Evolutionary conservation across 2,797 vertebrate species (phyloP).

Genomic region (Manis javanica): DNA sequence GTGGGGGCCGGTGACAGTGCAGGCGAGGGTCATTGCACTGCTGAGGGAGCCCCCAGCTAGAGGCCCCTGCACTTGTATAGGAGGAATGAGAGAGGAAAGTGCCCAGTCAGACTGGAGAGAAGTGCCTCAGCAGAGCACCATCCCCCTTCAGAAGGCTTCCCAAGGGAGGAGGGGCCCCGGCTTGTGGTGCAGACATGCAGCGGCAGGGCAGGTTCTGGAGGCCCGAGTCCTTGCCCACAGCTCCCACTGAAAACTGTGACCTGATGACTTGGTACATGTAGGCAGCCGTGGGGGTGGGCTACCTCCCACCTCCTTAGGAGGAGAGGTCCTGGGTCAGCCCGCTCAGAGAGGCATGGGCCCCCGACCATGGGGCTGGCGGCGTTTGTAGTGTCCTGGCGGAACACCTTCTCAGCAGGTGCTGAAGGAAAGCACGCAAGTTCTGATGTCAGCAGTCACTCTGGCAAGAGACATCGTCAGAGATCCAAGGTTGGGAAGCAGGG

Average conservation of each 20-base stretch:
- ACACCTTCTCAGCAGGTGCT: fast-evolving
- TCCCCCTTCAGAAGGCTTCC: not conserved
- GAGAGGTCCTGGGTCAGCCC: not conserved
- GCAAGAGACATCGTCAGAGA: not conserved
- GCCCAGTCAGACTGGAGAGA: no score
- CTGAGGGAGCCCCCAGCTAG: fast-evolving
- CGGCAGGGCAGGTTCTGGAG: not conserved
- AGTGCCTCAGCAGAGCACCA: no score
- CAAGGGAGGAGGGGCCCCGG: fast-evolving
- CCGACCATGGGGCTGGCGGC: fast-evolving
- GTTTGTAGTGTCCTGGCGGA: fast-evolving
- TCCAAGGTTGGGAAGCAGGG: fast-evolving
- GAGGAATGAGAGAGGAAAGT: fast-evolving
- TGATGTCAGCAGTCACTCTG: not conserved
- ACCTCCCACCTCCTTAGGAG: no score
- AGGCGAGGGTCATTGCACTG: fast-evolving
- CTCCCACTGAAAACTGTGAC: not conserved
- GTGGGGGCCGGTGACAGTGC: fast-evolving
- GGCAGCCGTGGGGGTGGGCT: fast-evolving
- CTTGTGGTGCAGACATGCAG: fast-evolving
- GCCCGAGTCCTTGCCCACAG: fast-evolving
- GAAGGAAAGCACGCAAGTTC: fast-evolving
- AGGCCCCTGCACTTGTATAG: no score
- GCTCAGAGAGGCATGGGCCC: fast-evolving
- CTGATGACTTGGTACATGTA: fast-evolving